phyloP scores from a whole-genome alignment of 2,888 invertebrate species.

The Tenthredo notha region DNA sequence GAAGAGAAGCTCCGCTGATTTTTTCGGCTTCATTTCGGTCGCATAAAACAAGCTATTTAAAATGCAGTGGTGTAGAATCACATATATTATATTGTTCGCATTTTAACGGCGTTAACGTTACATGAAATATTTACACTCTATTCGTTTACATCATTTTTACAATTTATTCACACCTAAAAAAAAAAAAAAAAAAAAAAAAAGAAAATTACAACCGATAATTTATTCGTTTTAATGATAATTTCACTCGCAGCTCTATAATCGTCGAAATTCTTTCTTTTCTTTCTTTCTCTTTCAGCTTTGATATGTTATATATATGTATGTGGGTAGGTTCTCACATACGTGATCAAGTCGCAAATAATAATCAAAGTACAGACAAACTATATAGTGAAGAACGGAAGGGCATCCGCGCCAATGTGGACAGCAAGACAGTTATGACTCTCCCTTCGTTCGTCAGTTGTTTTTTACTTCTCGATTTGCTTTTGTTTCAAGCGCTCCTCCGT shows the following conservation, averaged over 20 bases:
- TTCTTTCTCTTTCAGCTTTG: not conserved
- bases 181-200: no score
- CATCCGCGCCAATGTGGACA: slow-evolving; percentile 72
- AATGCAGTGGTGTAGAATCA: slow-evolving; percentile 68
- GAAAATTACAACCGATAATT: no score
- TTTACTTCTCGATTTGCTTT: slow-evolving; percentile 61
- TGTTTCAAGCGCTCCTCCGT: slow-evolving; percentile 58
- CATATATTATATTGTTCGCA: not conserved
- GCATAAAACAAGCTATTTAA: slow-evolving; percentile 76
- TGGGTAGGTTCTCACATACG: not conserved
- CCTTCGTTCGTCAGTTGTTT: slow-evolving; percentile 72
- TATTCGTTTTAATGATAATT: not conserved
- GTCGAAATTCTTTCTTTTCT: no score
- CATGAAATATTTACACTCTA: no score
- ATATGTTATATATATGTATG: no score
- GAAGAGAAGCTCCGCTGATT: slow-evolving; percentile 69
- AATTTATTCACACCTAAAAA: not conserved
- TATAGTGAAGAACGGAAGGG: slow-evolving; percentile 49
- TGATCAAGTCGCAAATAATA: not conserved
- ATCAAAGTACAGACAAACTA: not conserved
- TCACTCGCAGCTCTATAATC: not conserved
- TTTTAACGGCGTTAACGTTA: not conserved
- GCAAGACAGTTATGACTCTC: slow-evolving; percentile 76
- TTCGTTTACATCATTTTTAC: not conserved
- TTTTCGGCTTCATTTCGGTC: slow-evolving; percentile 72